Evolutionary conservation across 2,888 invertebrate genomes (phyloP), one percentile per base, ranked within the genome.

Genomic region (Graphium colonna): DNA sequence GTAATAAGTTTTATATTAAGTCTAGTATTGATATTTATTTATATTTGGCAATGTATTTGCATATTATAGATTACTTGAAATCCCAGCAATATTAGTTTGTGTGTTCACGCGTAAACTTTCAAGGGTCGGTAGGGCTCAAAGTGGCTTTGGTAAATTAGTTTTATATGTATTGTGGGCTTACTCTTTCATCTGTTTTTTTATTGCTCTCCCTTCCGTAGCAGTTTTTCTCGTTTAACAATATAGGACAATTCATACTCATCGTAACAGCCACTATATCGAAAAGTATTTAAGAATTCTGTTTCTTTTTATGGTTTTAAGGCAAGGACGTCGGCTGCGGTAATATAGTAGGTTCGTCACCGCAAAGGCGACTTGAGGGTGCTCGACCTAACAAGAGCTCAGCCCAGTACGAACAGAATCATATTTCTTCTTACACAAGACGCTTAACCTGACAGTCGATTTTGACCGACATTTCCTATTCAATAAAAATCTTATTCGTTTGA

Each of bases 101-200:
- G 26, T 49, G 43, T 73, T 73, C 72, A 72, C 69, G 72, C 68
- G 73, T 76, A 70, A 71, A 72, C 71, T 73, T 72, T 65, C 69
- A 69, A 76, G 72, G 85, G 84, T 80, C 82, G 77, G 71, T 68
- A 68, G 69, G 80, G 80, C 75, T 80, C 77, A 77, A 73, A 78
- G 77, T 75, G 74, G 88, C 81, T 88, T 87, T 84, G 73, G 72
- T 77, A 87, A 88, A 88, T 87, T 87, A 87, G 87, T 87, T 87
- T 88, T 81, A 84, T 84, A 79, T 88, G 88, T 88, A 84, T 79
- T 79, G 82, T 70, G 75, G 79, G 79, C 72, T 82, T 77, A 76
- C 75, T 64, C 53, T 49, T 44, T 48, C 68, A 67, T 62, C 63
- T 72, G 61, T 69, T 56, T 68, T 64, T 70, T 65, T 71, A 70